These are phyloP conservation scores for Terrapene triunguis DNA, from an alignment of 2,113 vertebrate genomes.

Conservation along the genomic window DNA sequence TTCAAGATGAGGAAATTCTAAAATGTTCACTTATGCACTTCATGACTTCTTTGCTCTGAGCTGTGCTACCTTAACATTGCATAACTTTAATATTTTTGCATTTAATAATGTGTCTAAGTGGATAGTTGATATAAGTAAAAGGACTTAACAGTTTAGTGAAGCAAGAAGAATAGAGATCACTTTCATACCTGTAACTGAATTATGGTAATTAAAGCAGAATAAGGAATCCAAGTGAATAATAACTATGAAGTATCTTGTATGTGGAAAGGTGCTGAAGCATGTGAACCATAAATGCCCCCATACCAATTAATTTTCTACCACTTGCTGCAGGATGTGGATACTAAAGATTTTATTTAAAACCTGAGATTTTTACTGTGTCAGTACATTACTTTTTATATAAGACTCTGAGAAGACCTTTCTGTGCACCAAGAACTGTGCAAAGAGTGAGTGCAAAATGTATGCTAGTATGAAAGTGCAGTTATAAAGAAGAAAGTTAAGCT, in stretches of 20 bases:
- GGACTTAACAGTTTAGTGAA: background rate
- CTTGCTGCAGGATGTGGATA: background rate
- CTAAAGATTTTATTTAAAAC: background rate
- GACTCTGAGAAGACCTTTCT: background rate
- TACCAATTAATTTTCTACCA: background rate
- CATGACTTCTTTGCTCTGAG: background rate
- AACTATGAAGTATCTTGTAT: background rate
- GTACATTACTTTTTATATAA: background rate
- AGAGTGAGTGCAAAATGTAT: background rate
- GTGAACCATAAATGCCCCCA: background rate
- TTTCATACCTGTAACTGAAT: background rate
- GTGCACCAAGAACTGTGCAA: background rate
- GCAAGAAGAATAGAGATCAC: background rate
- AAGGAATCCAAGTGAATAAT: background rate
- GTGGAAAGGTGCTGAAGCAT: background rate
- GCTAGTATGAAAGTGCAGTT: background rate
- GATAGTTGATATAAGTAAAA: background rate
- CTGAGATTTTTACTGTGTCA: background rate
- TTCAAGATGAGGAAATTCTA: background rate
- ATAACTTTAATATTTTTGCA: conserved; percentile 6
- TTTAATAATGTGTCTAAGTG: background rate
- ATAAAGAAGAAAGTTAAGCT: background rate
- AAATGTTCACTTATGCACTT: background rate
- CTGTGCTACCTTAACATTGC: background rate
- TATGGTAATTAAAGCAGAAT: background rate